Conservation (phyloP, 2,888 invertebrate genomes). For the Apantesis nais region DNA sequence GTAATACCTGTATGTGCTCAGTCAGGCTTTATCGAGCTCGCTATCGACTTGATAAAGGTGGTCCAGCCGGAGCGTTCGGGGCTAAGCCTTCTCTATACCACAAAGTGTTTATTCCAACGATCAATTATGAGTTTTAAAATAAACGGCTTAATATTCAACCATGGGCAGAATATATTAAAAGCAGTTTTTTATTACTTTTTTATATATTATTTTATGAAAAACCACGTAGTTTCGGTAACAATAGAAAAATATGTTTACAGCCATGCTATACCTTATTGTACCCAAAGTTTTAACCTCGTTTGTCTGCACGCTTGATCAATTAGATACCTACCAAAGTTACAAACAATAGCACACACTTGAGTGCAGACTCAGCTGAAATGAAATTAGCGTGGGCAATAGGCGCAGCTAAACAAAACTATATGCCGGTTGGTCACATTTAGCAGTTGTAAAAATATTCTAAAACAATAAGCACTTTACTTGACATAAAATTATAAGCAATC, state of each 20-base stretch:
- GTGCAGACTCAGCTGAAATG: slow-evolving; percentile 26
- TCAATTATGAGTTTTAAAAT: slow-evolving; percentile 35
- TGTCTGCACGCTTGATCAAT: slow-evolving; percentile 24
- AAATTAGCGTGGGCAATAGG: slow-evolving; percentile 31
- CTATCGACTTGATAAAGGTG: slow-evolving; percentile 19
- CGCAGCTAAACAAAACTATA: slow-evolving; percentile 45
- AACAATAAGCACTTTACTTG: slow-evolving; percentile 27
- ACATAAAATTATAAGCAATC: slow-evolving; percentile 26
- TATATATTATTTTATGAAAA: background rate
- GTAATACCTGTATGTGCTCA: background rate
- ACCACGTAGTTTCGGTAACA: slow-evolving; percentile 3
- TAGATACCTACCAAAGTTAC: slow-evolving; percentile 10
- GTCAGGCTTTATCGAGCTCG: slow-evolving; percentile 14
- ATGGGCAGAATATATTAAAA: slow-evolving; percentile 25
- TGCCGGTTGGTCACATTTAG: slow-evolving; percentile 27
- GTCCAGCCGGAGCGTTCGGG: background rate
- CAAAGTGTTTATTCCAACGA: slow-evolving; percentile 21
- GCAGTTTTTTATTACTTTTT: slow-evolving; percentile 30
- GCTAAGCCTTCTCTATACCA: slow-evolving; percentile 15
- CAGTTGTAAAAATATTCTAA: slow-evolving; percentile 29
- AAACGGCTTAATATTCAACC: slow-evolving; percentile 28
- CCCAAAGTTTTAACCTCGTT: slow-evolving; percentile 30
- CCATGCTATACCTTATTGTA: slow-evolving; percentile 8
- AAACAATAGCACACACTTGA: slow-evolving; percentile 20
- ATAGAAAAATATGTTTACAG: slow-evolving; percentile 7